phyloP scores from a whole-genome alignment of 2,888 invertebrate genomes.

The Lasioglossum villosulum region DNA sequence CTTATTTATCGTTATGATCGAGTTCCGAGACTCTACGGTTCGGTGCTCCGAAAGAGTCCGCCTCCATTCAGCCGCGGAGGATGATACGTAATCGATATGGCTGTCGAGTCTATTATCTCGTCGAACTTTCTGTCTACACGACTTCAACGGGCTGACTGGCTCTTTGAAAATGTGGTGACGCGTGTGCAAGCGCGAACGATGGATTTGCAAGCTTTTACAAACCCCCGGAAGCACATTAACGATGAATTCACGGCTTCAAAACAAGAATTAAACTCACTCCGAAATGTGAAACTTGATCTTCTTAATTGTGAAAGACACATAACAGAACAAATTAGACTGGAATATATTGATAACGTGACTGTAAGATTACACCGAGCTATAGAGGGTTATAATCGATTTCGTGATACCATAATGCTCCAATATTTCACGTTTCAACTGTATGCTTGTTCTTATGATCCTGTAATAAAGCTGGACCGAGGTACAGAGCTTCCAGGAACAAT shows the following conservation, averaged over 20 bases:
- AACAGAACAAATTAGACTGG: too few species aligned
- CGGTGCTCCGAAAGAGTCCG: not conserved
- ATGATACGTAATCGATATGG: slow-evolving; percentile 23
- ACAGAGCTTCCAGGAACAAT: not conserved
- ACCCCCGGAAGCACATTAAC: too few species aligned
- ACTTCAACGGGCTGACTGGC: not conserved
- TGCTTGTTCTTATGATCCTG: not conserved
- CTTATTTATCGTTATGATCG: slow-evolving; percentile 53
- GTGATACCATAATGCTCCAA: not conserved
- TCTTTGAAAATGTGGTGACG: not conserved
- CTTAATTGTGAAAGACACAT: too few species aligned
- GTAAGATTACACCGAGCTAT: not conserved
- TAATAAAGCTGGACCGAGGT: too few species aligned
- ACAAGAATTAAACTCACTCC: too few species aligned
- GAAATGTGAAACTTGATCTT: too few species aligned
- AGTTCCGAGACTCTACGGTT: slow-evolving; percentile 20
- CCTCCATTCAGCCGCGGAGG: not conserved
- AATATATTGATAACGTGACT: too few species aligned
- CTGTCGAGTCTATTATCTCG: not conserved
- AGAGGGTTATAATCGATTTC: not conserved
- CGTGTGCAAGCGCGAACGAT: not conserved
- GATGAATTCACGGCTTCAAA: too few species aligned
- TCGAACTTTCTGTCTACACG: not conserved
- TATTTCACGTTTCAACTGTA: not conserved
- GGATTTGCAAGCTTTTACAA: not conserved